Conservation (phyloP, 2,797 vertebrate species). For the Ptychobarbus kaznakovi region DNA sequence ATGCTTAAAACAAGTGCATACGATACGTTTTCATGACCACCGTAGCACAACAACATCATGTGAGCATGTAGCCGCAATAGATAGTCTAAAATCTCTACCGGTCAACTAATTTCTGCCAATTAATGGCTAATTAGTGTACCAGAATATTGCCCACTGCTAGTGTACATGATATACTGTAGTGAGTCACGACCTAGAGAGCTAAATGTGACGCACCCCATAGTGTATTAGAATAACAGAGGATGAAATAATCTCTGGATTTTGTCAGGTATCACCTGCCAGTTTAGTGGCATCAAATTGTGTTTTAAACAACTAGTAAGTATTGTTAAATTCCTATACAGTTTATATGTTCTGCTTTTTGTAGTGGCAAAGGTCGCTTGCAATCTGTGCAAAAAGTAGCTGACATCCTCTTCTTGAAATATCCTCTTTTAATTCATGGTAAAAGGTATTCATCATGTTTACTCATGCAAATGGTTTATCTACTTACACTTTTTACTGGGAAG, state of each 20-base stretch:
- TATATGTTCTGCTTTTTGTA: not conserved
- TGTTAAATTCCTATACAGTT: not conserved
- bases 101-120: not conserved
- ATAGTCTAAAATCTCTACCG: not conserved
- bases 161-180: not conserved
- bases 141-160: not conserved
- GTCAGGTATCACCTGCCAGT: not conserved
- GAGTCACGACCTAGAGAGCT: not conserved
- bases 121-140: not conserved
- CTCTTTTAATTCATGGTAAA: not conserved
- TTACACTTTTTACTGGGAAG: not conserved
- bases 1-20: not conserved
- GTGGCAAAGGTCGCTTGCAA: not conserved
- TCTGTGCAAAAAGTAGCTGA: not conserved
- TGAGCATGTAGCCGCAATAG: not conserved
- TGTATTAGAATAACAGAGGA: not conserved
- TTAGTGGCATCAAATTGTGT: not conserved
- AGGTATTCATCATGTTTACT: not conserved
- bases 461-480: not conserved
- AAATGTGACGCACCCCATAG: not conserved
- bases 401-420: constrained; percentile 6
- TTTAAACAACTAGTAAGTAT: not conserved
- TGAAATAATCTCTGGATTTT: not conserved
- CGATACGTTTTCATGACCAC: not conserved
- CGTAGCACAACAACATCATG: not conserved